Evolutionary conservation across 1,140 invertebrate genomes (phyloP).

Genomic region (Dermatophagoides farinae): DNA sequence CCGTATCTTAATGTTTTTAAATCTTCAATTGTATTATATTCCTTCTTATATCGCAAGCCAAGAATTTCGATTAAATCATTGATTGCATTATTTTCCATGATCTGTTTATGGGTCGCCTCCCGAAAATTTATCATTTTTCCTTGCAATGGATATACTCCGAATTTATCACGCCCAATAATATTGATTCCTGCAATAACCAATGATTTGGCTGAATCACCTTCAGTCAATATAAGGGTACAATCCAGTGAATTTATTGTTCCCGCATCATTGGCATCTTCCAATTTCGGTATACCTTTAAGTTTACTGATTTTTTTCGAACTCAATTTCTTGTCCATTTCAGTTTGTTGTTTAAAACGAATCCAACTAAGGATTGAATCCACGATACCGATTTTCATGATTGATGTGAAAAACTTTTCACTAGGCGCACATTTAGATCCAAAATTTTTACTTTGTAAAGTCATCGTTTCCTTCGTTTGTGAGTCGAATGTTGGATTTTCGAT

Average conservation of each 20-base stretch:
- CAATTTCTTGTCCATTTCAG: slow-evolving; percentile 59
- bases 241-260: slow-evolving; percentile 30
- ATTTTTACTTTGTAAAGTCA: slow-evolving; percentile 81
- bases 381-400: slow-evolving; percentile 69
- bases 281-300: slow-evolving; percentile 81
- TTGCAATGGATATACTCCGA: slow-evolving; percentile 89
- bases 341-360: slow-evolving; percentile 89
- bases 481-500: slow-evolving; percentile 99
- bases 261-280: slow-evolving; percentile 97
- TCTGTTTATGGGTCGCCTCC: slow-evolving; percentile 89
- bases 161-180: slow-evolving; percentile 83
- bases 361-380: slow-evolving; percentile 74
- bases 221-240: slow-evolving; percentile 92
- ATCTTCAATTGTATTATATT: slow-evolving; percentile 70
- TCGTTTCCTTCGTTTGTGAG: slow-evolving; percentile 93
- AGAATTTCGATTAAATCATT: slow-evolving; percentile 89
- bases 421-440: slow-evolving; percentile 88
- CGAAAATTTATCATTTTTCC: slow-evolving; percentile 97
- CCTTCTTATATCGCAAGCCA: slow-evolving; percentile 86
- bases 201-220: slow-evolving; percentile 99
- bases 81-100: slow-evolving; percentile 94
- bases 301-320: slow-evolving; percentile 75
- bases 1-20: slow-evolving; percentile 83
- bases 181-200: slow-evolving; percentile 87
- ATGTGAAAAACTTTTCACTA: slow-evolving; percentile 66